Percentiles rank a stretch among this genome's conserved stretches.
Evolutionary conservation across 2,888 invertebrate species (phyloP).

Genomic region (Tiphia femorata): DNA sequence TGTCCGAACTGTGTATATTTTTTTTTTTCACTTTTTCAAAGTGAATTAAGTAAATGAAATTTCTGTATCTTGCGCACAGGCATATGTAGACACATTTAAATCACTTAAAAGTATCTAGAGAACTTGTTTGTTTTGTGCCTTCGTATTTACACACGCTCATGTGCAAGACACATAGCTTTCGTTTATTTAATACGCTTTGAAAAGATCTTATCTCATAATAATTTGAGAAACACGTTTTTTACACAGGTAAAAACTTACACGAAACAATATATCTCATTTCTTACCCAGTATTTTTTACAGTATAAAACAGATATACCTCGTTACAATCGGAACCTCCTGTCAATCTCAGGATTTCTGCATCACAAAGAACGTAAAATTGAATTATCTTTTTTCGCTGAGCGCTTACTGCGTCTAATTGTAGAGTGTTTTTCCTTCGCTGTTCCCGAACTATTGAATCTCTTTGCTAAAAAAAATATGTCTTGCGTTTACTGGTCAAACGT

Average conservation of each 20-base stretch:
- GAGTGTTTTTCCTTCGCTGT: no score
- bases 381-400: no score
- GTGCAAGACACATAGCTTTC: constrained; percentile 3
- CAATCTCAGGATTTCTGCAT: no score
- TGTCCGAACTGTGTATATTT: no score
- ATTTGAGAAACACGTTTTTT: constrained; percentile 13
- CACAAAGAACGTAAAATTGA: constrained; percentile 11
- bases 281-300: constrained; percentile 22
- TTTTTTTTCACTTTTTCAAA: no score
- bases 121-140: constrained; percentile 18
- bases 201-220: constrained; percentile 3
- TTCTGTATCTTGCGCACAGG: no score
- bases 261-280: constrained; percentile 15
- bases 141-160: constrained; percentile 10
- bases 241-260: constrained; percentile 26
- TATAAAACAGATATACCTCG: constrained; percentile 34
- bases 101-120: no score
- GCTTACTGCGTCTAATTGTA: no score
- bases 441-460: not conserved
- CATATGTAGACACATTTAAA: no score
- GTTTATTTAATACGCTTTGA: constrained; percentile 16
- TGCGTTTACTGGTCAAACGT: no score
- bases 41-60: no score
- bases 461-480: constrained; percentile 20
- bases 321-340: constrained; percentile 15